Percentiles rank a stretch among this genome's conserved stretches.
Conservation (phyloP, 2,113 vertebrate species). For the Sinocyclocheilus anshuiensis region DNA sequence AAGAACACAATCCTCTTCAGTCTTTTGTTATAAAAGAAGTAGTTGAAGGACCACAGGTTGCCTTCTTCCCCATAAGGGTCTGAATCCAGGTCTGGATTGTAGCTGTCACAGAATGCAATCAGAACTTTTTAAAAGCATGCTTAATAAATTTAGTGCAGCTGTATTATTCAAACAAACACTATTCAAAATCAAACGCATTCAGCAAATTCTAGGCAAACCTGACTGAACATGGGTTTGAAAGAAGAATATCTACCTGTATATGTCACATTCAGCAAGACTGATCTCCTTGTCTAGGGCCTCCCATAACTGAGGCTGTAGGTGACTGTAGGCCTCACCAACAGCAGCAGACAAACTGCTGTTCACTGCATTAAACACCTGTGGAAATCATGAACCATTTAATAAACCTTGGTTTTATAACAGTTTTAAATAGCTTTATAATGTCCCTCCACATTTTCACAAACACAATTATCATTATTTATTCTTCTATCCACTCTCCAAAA, state of each 20-base stretch:
- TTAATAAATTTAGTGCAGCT: background rate
- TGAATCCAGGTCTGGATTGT: conserved; percentile 93
- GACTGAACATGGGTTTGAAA: background rate
- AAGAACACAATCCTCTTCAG: conserved; percentile 91
- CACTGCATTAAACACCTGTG: conserved; percentile 89
- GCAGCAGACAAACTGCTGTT: conserved; percentile 93
- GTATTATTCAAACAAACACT: background rate
- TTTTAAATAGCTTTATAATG: background rate
- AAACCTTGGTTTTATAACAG: background rate
- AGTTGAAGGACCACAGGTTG: conserved; percentile 97
- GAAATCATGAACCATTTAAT: background rate
- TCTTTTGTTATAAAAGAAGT: conserved; percentile 97
- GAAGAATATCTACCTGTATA: conserved; percentile 83
- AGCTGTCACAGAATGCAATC: conserved; percentile 70
- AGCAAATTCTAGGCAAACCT: background rate
- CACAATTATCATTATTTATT: no score
- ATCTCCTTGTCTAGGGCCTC: conserved; percentile 92
- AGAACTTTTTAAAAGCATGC: background rate
- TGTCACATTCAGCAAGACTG: conserved; percentile 86
- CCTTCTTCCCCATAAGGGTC: conserved; percentile 95
- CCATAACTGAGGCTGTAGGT: conserved; percentile 87
- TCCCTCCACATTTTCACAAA: no score
- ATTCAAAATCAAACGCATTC: background rate
- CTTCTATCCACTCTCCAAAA: no score
- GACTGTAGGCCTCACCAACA: conserved; percentile 87